Base-by-base conservation (phyloP, 2,113 vertebrate genomes). In the Gallinago media region DNA sequence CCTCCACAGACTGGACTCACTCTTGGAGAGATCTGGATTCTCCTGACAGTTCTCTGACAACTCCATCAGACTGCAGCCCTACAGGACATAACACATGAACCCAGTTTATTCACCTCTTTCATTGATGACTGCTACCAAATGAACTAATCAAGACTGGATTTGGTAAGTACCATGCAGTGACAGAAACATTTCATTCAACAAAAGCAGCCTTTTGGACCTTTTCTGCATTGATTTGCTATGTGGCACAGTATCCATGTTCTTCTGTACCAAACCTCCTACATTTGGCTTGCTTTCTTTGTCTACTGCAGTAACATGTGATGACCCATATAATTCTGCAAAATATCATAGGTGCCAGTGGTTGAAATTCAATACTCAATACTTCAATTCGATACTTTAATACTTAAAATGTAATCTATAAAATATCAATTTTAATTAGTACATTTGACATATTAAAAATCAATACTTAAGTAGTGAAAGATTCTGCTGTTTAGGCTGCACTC, bases 401-500 rank as follows among this genome's bases (percentile, higher is more conserved):
- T 93, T 75, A 80, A 95, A 88, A 75, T 31, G 52, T 22, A 89
- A 76, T 72, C 63, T 73, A 75, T 14, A 46, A 93, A 96, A 95
- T 75, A 95, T 56, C 38, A 11, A 29, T 82, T 91, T 94, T 92
- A 93, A 95, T 94, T 73, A 96, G 44, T 32, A 58, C 50, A 56
- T 94, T 84, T 95, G 76, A 91, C 73, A 82, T 89, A 95, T 75
- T 92, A 95, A 92, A 95, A 94, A 92, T 92, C 85, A 93, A 96
- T 94, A 81, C 85, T 88, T 76, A 67, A 87, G 80, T 13, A 73
- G 59, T 23, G 78, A 89, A 87, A 94, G 12, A 90, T 91, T 96
- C 80, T 97, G 77, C 71, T 84, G 80, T 94, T 97, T 96, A 75
- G 71, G 84, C 47, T 96, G 80, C 29, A 92, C 90, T 96, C 58